These are phyloP conservation scores for Drosophila colorata DNA, from an alignment of 2,888 invertebrate genomes.

Conservation along the genomic window DNA sequence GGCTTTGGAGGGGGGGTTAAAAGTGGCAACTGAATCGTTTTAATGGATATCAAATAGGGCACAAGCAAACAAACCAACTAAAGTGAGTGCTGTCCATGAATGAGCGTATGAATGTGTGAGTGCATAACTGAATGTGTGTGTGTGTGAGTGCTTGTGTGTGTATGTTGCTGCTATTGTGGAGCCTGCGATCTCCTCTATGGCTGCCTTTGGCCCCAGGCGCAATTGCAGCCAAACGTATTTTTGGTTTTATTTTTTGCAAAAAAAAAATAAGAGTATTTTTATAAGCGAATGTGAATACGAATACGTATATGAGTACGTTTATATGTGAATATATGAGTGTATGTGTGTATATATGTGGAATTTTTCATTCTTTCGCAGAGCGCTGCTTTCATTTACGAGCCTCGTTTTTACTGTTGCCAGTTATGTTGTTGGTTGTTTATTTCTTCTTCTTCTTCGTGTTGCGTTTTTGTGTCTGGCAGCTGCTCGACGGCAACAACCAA, in stretches of 20 bases:
- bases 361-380: constrained; percentile 55
- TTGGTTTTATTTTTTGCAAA: constrained; percentile 31
- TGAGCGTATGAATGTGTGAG: constrained; percentile 20
- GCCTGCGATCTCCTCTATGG: constrained; percentile 6
- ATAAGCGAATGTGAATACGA: constrained; percentile 14
- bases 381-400: constrained; percentile 71
- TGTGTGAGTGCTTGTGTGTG: constrained; percentile 11
- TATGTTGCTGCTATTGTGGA: constrained; percentile 23
- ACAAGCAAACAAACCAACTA: constrained; percentile 55
- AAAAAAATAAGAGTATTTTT: constrained; percentile 9
- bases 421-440: constrained; percentile 21
- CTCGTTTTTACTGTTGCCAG: constrained; percentile 78
- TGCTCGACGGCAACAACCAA: constrained; percentile 58
- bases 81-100: constrained; percentile 38
- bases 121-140: constrained; percentile 11
- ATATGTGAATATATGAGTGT: background rate
- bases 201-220: constrained; percentile 13
- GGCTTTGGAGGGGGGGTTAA: constrained; percentile 15
- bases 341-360: constrained; percentile 14
- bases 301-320: constrained; percentile 13
- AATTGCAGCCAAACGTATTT: constrained; percentile 28
- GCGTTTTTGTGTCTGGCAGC: constrained; percentile 76
- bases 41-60: constrained; percentile 82
- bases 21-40: constrained; percentile 74
- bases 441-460: constrained; percentile 35